Conservation (phyloP, 2,888 invertebrate genomes). For the Nineta flava region DNA sequence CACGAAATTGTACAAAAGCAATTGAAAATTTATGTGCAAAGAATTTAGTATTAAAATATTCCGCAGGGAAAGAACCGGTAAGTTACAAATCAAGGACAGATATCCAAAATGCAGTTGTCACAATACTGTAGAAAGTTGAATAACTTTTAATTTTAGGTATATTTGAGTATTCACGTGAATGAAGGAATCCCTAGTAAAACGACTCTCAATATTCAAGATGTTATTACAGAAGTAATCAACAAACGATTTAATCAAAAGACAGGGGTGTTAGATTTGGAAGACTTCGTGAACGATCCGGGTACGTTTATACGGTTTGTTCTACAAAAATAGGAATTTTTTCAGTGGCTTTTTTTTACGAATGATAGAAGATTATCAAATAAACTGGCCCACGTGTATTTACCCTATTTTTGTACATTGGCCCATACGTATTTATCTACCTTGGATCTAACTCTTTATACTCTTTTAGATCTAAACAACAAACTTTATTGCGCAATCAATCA, state of each 20-base stretch:
- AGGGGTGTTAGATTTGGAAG: slow-evolving; percentile 25
- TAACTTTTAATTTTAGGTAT: slow-evolving; percentile 16
- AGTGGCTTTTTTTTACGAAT: too few species aligned
- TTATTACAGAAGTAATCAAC: slow-evolving; percentile 24
- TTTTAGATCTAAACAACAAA: slow-evolving; percentile 11
- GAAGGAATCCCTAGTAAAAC: slow-evolving; percentile 11
- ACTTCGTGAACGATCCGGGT: slow-evolving; percentile 29
- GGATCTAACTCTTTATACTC: too few species aligned
- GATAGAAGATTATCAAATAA: too few species aligned
- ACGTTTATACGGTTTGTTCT: too few species aligned
- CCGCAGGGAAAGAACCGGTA: slow-evolving; percentile 17
- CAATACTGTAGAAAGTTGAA: background rate
- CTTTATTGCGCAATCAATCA: slow-evolving; percentile 31
- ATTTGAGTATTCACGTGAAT: slow-evolving; percentile 27
- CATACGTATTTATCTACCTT: too few species aligned
- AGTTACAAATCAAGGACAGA: too few species aligned
- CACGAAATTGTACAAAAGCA: slow-evolving; percentile 30
- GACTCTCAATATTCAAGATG: slow-evolving; percentile 30
- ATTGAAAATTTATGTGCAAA: slow-evolving; percentile 30
- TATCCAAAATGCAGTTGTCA: too few species aligned
- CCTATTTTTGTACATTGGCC: too few species aligned
- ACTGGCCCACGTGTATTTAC: too few species aligned
- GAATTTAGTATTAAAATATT: slow-evolving; percentile 25
- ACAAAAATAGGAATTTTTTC: too few species aligned
- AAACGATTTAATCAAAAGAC: slow-evolving; percentile 22